Evolutionary conservation across 2,888 invertebrate genomes (phyloP).

Genomic region (Brachylomia viminalis): DNA sequence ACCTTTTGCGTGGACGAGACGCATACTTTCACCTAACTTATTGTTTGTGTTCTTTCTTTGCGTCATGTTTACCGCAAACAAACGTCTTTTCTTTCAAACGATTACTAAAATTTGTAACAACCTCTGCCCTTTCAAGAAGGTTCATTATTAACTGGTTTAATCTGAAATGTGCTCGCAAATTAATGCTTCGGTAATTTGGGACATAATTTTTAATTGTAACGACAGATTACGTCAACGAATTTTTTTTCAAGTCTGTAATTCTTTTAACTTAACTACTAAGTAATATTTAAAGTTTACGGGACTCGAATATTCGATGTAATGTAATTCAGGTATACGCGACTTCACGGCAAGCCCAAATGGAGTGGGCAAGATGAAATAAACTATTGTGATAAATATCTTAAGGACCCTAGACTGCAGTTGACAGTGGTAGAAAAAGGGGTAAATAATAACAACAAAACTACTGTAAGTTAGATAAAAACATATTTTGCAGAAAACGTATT

Average conservation of each 20-base stretch:
- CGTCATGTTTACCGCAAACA: too few relatives aligned
- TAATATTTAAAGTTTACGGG: not conserved
- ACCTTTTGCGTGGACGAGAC: not conserved
- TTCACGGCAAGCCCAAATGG: not conserved
- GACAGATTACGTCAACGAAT: not conserved
- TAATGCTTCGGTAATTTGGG: too few relatives aligned
- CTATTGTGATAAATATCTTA: not conserved
- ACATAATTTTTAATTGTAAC: conserved; percentile 2
- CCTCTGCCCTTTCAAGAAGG: conserved; percentile 9
- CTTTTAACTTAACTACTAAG: not conserved
- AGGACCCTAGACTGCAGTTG: not conserved
- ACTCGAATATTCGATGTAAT: not conserved
- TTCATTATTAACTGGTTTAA: too few relatives aligned
- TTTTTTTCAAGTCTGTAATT: too few relatives aligned
- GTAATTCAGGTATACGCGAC: not conserved
- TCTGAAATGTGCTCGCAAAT: too few relatives aligned
- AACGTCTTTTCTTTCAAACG: not conserved
- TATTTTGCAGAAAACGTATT: not conserved
- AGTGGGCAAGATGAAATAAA: not conserved
- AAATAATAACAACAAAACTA: too few relatives aligned
- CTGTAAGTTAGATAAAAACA: too few relatives aligned
- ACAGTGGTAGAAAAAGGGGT: not conserved
- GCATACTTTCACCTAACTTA: not conserved
- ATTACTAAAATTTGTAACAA: conserved; percentile 10
- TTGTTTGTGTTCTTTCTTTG: not conserved